Base-by-base conservation (phyloP, 30 jellyfish, hydroid and myxozoan species). In the Turritopsis rubra region DNA sequence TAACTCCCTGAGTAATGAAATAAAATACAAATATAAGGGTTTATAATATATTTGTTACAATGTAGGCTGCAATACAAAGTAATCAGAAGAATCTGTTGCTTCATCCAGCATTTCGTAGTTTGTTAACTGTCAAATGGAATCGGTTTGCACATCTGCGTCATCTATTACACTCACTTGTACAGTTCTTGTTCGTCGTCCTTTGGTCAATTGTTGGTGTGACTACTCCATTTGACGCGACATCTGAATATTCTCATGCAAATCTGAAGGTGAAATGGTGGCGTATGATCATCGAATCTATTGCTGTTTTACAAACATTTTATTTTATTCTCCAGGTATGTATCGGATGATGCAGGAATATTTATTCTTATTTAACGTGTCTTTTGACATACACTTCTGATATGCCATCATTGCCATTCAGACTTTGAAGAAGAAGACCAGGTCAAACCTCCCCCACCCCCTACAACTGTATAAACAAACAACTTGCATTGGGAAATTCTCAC, bases 201-300 rank as follows among this genome's bases (percentile, higher is more conserved):
- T 92, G 98, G 98, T 89, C 98, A 1, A 68, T 79, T 1, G 94
- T 92, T 74, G 98, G 90, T 18, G 77, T 88, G 22, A 65, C 95
- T 16, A 68, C 80, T 54, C 98, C 98, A 0, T 81, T 85, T 65
- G 94, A 88, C 72, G 70, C 81, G 16, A 71, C 24, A 13, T 80
- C 84, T 22, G 89, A 88, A 65, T 92, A 92, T 80, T 88, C 84
- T 52, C 72, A 71, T 18, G 77, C 23, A 68, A 91, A 91, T 1
- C 77, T 87, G 53, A 66, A 84, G 21, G 86, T 65, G 28, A 79
- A 86, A 52, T 92, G 98, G 98, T 92, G 96, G 96, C 72, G 89
- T 53, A 88, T 92, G 76, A 54, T 87, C 4, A 65, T 92, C 28
- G 98, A 92, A 52, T 28, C 91, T 24, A 80, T 83, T 1, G 96